Base-by-base conservation (phyloP, 2,113 vertebrate species). In the Hyperopisus bebe region DNA sequence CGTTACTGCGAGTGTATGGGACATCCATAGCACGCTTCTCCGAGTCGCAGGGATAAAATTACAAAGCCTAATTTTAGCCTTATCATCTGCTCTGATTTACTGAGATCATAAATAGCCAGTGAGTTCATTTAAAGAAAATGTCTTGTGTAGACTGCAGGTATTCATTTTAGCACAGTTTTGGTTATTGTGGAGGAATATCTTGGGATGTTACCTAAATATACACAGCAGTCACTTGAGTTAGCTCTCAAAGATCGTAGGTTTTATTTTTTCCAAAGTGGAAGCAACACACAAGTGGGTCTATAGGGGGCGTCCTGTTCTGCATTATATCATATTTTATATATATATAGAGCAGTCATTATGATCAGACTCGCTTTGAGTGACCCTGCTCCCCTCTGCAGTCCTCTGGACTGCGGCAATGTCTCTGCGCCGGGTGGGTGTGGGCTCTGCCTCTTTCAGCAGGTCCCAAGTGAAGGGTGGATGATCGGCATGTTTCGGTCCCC, bases 51-150 rank as follows among this genome's bases (percentile, higher is more conserved):
- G 13, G 74, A 80, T 35, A 80, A 42, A 42, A 80, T 80, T 80
- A 80, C 74, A 80, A 80, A 42, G 13, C 74, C 74, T 80, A 80
- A 80, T 80, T 80, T 80, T 80, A 80, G 35, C n/a, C 31, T 19
- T 35, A 80, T 74, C 66, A 74, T 80, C 74, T 80, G 74, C 74
- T 80, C 74, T 80, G 74, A 80, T 80, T 80, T 80, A 80, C 74
- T 19, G 35, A 80, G 74, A 80, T 42, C 74, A 80, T 80, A 80
- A 80, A 80, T 80, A 80, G 74, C 35, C 35, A 80, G 74, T 6
- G 74, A 80, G 31, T 80, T 80, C 1, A 80, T 80, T 80, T 80
- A 80, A 80, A 80, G 74, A 19, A 80, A 80, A 80, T 70, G 62
- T 70, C 62, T 70, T 39, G 11, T 80, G 42, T 42, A 80, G 74